Evolutionary conservation across 2,113 vertebrate genomes (phyloP).

Genomic region (Thalassoma bifasciatum): DNA sequence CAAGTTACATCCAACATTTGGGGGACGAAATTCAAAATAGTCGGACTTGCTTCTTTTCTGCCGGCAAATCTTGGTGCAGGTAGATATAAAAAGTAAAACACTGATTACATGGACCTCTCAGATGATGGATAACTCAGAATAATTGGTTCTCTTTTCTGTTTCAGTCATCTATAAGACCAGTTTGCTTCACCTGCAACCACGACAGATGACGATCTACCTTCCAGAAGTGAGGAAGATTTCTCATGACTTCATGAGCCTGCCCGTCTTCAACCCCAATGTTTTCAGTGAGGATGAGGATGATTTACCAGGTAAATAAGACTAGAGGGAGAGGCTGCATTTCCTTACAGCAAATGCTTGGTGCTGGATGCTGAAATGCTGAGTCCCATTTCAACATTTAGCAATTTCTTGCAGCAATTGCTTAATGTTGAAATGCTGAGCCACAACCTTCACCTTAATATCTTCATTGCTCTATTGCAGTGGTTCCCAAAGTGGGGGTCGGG

Average conservation of each 20-base stretch:
- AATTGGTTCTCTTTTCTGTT: conserved; percentile 15
- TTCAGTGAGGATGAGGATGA: conserved; percentile 99
- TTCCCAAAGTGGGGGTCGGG: no score
- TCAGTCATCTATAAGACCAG: conserved; percentile 99
- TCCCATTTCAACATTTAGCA: no score
- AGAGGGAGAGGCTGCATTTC: no score
- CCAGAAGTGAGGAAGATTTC: conserved; percentile 97
- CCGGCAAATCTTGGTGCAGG: conserved; percentile 99
- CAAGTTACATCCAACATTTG: conserved; percentile 99
- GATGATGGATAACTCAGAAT: not conserved
- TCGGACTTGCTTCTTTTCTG: conserved; percentile 97
- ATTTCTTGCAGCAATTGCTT: no score
- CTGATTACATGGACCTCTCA: not conserved
- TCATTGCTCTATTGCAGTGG: no score
- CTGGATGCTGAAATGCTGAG: no score
- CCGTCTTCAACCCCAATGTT: conserved; percentile 97
- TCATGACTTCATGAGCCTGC: conserved; percentile 94
- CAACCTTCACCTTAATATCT: no score
- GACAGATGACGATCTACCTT: conserved; percentile 99
- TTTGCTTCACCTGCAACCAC: conserved; percentile 96
- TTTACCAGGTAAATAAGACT: conserved; percentile 97
- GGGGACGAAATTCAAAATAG: conserved; percentile 99
- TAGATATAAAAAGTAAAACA: conserved; percentile 64
- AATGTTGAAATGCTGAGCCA: no score
- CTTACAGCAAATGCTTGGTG: no score